Conservation (phyloP, 2,888 invertebrate genomes). For the Nomada ferruginata region DNA sequence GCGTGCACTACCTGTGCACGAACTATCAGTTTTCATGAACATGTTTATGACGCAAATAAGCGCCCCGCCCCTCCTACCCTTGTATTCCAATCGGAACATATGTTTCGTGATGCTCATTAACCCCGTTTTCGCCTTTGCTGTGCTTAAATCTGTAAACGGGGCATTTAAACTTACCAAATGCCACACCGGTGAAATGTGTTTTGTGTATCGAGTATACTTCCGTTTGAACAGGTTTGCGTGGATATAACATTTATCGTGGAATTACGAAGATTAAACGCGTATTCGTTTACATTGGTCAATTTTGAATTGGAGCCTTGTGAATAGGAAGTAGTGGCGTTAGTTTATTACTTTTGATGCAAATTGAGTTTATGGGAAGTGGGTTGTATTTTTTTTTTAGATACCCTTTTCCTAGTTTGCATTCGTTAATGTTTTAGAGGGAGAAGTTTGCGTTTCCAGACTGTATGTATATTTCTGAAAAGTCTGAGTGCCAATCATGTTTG, state of each 20-base stretch:
- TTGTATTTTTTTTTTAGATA: no score
- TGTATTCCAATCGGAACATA: slow-evolving; percentile 44
- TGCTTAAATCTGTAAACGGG: slow-evolving; percentile 43
- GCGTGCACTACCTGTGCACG: slow-evolving; percentile 71
- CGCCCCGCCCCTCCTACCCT: slow-evolving; percentile 35
- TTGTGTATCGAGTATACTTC: slow-evolving; percentile 35
- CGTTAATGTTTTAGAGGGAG: no score
- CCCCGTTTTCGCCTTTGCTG: slow-evolving; percentile 46
- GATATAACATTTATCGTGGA: slow-evolving; percentile 39
- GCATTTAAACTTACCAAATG: slow-evolving; percentile 25
- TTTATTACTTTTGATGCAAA: no score
- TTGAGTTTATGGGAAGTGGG: no score
- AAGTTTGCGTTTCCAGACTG: no score
- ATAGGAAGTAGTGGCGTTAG: no score
- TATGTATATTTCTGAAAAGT: no score
- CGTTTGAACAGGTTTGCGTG: slow-evolving; percentile 5
- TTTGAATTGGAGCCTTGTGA: not conserved
- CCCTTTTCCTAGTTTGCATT: no score
- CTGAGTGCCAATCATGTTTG: no score
- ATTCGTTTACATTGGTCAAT: slow-evolving; percentile 15
- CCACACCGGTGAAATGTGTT: slow-evolving; percentile 24
- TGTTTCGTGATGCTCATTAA: slow-evolving; percentile 65
- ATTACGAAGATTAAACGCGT: slow-evolving; percentile 17
- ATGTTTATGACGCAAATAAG: slow-evolving; percentile 67
- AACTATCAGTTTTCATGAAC: slow-evolving; percentile 72